Conservation (phyloP, 2,888 invertebrate genomes). For the Drosophila parthenogenetica region DNA sequence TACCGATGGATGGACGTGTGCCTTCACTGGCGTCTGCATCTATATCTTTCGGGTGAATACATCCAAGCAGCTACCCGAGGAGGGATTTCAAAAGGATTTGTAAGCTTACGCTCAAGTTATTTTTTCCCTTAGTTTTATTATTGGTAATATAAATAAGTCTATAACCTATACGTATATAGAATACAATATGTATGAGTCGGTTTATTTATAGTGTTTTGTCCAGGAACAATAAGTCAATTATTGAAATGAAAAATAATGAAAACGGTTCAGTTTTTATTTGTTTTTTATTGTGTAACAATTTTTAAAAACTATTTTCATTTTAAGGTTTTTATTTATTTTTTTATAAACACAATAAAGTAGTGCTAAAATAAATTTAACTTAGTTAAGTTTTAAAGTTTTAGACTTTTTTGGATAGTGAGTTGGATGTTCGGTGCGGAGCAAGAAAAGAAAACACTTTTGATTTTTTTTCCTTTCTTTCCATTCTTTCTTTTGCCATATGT, state of each 20-base stretch:
- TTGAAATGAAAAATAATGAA: too few relatives aligned
- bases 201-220: too few relatives aligned
- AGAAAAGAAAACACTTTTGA: too few relatives aligned
- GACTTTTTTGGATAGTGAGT: not conserved
- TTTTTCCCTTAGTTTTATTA: constrained; percentile 8
- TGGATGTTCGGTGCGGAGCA: not conserved
- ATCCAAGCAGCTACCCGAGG: constrained; percentile 94
- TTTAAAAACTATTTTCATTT: too few relatives aligned
- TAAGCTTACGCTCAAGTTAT: constrained; percentile 82
- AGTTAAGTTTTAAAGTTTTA: not conserved
- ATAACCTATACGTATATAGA: too few relatives aligned
- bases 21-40: constrained; percentile 92
- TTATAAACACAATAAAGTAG: too few relatives aligned
- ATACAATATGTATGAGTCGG: too few relatives aligned
- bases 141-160: not conserved
- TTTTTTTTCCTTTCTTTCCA: constrained; percentile 6
- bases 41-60: constrained; percentile 94
- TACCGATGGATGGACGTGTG: constrained; percentile 93
- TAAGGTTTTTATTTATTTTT: too few relatives aligned
- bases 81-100: constrained; percentile 95
- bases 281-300: too few relatives aligned
- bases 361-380: not conserved
- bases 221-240: too few relatives aligned
- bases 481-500: constrained; percentile 1
- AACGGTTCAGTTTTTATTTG: too few relatives aligned